These are phyloP conservation scores for Aethina tumida DNA, from an alignment of 1,140 invertebrate species.

Conservation along the genomic window DNA sequence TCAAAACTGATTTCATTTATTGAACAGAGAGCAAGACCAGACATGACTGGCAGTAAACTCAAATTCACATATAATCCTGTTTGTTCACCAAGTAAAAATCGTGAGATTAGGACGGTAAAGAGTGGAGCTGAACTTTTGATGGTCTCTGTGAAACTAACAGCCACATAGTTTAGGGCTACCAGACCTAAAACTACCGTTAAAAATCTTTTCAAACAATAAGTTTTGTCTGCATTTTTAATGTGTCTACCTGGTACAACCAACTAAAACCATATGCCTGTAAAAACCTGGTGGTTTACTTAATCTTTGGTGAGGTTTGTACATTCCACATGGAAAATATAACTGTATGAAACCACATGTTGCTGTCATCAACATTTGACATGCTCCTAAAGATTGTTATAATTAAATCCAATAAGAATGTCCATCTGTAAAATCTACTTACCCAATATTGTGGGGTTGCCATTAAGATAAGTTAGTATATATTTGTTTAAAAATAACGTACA, in stretches of 20 bases:
- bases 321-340: constrained; percentile 65
- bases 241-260: constrained; percentile 59
- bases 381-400: constrained; percentile 39
- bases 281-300: constrained; percentile 59
- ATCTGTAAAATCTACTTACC: constrained; percentile 42
- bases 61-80: constrained; percentile 68
- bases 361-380: constrained; percentile 71
- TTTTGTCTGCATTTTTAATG: background rate
- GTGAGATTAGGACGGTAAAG: constrained; percentile 72
- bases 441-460: constrained; percentile 69
- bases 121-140: constrained; percentile 79
- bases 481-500: constrained; percentile 77
- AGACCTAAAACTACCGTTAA: constrained; percentile 66
- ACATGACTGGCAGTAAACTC: constrained; percentile 77
- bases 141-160: constrained; percentile 79
- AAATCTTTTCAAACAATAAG: constrained; percentile 50
- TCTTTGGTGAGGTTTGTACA: constrained; percentile 52
- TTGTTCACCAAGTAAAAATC: constrained; percentile 59
- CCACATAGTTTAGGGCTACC: constrained; percentile 72
- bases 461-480: constrained; percentile 67
- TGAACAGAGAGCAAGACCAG: constrained; percentile 72
- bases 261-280: constrained; percentile 66
- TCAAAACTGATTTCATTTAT: constrained; percentile 76
- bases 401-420: constrained; percentile 2
- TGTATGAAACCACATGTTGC: constrained; percentile 67